phyloP scores from a whole-genome alignment of 2,113 vertebrate species.

The Dendrocopos noguchii region DNA sequence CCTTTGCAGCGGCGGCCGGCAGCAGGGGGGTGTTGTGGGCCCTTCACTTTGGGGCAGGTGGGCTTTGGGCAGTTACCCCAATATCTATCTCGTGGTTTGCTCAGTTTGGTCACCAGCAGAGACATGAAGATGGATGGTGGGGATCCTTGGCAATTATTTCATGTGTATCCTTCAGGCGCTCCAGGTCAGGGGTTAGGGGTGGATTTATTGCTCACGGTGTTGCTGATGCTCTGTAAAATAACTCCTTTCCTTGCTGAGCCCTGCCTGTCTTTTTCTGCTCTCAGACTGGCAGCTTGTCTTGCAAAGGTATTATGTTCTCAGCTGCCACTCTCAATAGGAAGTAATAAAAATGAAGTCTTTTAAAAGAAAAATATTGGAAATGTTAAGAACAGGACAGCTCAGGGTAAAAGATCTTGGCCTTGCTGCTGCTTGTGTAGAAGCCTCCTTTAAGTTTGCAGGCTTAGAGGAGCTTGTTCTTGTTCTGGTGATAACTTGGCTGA shows the following conservation, averaged over 20 bases:
- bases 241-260: not conserved
- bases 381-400: not conserved
- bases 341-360: not conserved
- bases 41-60: not conserved
- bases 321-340: accelerated
- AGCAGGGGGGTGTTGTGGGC: accelerated
- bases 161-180: not conserved
- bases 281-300: accelerated
- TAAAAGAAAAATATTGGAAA: not conserved
- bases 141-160: not conserved
- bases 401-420: not conserved
- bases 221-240: not conserved
- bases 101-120: accelerated
- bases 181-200: not conserved
- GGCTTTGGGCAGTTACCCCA: accelerated
- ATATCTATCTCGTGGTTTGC: accelerated
- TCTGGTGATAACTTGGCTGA: not conserved
- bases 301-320: not conserved
- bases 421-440: not conserved
- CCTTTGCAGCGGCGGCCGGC: accelerated
- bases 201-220: not conserved
- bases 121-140: not conserved
- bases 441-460: not conserved
- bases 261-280: accelerated
- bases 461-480: accelerated